Evolutionary conservation across 2,797 vertebrate genomes (phyloP).

Genomic region (Diceros bicornis): DNA sequence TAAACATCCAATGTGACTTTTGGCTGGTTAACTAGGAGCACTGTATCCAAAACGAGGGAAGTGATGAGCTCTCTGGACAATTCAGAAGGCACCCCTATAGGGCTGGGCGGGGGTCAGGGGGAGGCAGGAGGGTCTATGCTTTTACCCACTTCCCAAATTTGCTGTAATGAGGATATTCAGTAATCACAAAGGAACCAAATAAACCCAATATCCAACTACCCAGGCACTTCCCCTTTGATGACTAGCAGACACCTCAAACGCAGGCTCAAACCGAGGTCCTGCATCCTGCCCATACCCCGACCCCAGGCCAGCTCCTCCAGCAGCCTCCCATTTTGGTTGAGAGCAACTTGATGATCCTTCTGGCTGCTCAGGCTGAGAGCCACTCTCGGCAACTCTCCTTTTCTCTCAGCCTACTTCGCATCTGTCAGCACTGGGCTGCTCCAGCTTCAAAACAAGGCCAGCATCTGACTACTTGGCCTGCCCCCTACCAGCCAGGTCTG

Average conservation of each 20-base stretch:
- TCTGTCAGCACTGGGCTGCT: background rate
- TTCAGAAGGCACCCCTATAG: background rate
- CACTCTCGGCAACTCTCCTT: background rate
- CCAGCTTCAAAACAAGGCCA: background rate
- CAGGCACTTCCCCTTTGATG: background rate
- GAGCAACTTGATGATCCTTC: background rate
- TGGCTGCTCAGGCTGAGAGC: background rate
- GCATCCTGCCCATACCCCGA: background rate
- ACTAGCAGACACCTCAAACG: background rate
- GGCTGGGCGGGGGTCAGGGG: too few relatives aligned
- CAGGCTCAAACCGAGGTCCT: background rate
- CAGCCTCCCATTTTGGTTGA: fast-evolving
- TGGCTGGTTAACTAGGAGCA: background rate
- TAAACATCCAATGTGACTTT: background rate
- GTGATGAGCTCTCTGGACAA: background rate
- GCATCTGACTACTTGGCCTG: background rate
- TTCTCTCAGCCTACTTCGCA: background rate
- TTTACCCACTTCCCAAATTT: background rate
- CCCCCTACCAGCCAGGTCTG: background rate
- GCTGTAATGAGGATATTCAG: background rate
- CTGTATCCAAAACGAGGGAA: background rate
- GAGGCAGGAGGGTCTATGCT: background rate
- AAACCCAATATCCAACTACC: background rate
- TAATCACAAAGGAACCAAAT: background rate
- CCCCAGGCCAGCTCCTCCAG: background rate